Percentiles rank a stretch among this genome's conserved stretches.
phyloP scores from a whole-genome alignment of 2,113 vertebrate species.

The pig (Sus scrofa) region T2T-Sscrofa CM000827.6:71697501-71698000 shows the following conservation, averaged over 20 bases:
- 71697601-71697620: not conserved
- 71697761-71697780: not conserved
- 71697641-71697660: not conserved
- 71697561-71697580: not conserved
- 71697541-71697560: not conserved
- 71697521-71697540: not conserved
- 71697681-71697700: not conserved
- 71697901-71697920: not conserved
- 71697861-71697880: not conserved
- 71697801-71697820: not conserved
- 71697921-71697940: not conserved
- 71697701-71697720: not conserved
- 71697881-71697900: not conserved
- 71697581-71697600: not conserved
- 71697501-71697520: not conserved
- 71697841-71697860: not conserved
- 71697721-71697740: not conserved
- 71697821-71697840: not conserved
- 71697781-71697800: not conserved
- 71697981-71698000: not conserved
- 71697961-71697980: not conserved
- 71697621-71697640: not conserved
- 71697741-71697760: not conserved
- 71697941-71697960: not conserved
- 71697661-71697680: not conserved